Percentiles rank a stretch among this genome's conserved stretches.
These are phyloP conservation scores for Spisula subtruncata DNA, from an alignment of 2,888 invertebrate species.

Conservation along the genomic window DNA sequence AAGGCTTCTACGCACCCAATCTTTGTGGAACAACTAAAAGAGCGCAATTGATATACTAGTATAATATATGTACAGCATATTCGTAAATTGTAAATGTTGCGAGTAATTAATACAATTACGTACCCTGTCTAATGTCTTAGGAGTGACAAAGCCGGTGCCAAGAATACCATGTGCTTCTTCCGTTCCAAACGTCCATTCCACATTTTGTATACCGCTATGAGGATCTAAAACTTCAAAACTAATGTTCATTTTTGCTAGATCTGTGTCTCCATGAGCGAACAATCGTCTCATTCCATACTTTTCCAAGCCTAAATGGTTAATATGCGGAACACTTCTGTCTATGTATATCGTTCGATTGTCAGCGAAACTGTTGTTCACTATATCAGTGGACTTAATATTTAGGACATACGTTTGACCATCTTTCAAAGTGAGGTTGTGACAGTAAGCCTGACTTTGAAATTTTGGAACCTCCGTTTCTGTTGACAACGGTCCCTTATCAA, in stretches of 20 bases:
- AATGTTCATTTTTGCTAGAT: constrained; percentile 72
- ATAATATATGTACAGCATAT: no score
- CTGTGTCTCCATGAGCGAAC: constrained; percentile 72
- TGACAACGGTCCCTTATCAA: background rate
- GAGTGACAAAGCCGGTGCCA: background rate
- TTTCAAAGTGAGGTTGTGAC: constrained; percentile 36
- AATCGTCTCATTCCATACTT: constrained; percentile 64
- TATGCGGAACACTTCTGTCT: constrained; percentile 70
- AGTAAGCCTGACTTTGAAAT: constrained; percentile 54
- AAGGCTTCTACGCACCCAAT: background rate
- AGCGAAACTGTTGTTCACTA: constrained; percentile 59
- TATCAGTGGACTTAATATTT: constrained; percentile 66
- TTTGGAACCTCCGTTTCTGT: constrained; percentile 16
- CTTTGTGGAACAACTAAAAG: no score
- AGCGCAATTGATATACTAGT: no score
- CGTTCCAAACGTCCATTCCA: constrained; percentile 74
- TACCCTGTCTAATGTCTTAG: background rate
- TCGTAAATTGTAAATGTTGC: no score
- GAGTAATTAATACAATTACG: no score
- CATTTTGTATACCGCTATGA: constrained; percentile 72
- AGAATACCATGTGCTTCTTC: background rate
- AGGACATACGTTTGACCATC: constrained; percentile 71
- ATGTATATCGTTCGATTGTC: constrained; percentile 67
- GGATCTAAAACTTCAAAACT: constrained; percentile 71
- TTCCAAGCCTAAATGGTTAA: constrained; percentile 68